Evolutionary conservation across 2,797 vertebrate species (phyloP).

Genomic region (Tolypeutes matacus): DNA sequence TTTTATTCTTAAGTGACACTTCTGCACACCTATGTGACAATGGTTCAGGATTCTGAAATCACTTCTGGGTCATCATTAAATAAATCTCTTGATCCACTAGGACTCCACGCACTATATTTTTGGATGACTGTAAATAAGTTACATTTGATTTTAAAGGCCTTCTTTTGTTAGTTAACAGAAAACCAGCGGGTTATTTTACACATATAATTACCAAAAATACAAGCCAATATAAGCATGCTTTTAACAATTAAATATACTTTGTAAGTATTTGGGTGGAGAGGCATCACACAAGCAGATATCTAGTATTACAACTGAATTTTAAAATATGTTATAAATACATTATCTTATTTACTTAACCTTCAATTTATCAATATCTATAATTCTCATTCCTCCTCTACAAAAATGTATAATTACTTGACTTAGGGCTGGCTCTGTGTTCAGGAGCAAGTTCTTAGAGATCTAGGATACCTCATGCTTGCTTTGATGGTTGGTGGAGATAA

Average conservation of each 20-base stretch:
- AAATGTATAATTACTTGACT: neutral
- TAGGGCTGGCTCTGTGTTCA: neutral
- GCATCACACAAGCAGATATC: neutral
- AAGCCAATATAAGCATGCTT: neutral
- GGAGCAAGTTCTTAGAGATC: neutral
- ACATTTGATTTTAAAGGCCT: neutral
- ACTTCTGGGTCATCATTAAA: neutral
- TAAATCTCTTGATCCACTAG: neutral
- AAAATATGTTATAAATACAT: neutral
- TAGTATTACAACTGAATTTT: neutral
- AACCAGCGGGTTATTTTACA: slow-evolving; percentile 2
- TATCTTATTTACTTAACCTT: neutral
- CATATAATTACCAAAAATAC: neutral
- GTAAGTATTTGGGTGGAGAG: neutral
- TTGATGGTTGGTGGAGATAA: neutral
- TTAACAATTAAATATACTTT: slow-evolving; percentile 12
- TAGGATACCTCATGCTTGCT: neutral
- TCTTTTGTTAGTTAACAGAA: neutral
- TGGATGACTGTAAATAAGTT: slow-evolving; percentile 28
- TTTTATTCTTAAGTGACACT: slow-evolving; percentile 17
- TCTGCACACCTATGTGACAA: neutral
- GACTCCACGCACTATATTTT: neutral
- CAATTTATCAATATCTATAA: neutral
- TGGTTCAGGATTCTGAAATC: neutral
- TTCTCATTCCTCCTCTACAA: neutral